A percentile compares a stretch with the other conserved stretches of the same genome.
phyloP scores from a whole-genome alignment of 2,888 invertebrate species.

The Lithophane ornitopus region DNA sequence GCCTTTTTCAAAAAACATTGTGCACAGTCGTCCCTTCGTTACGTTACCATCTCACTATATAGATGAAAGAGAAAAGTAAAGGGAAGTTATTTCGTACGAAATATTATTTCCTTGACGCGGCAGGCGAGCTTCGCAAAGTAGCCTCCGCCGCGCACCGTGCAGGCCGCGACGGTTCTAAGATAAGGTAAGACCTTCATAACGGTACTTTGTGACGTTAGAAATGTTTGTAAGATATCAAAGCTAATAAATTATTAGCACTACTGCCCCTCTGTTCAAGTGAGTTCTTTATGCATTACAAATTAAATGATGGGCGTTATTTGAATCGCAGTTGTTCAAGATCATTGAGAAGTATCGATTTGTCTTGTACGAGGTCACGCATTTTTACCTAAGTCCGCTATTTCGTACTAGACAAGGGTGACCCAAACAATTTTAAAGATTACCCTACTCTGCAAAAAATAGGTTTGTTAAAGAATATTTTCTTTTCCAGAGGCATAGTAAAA shows the following conservation, averaged over 20 bases:
- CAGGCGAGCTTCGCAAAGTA: conserved; percentile 49
- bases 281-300: conserved; percentile 35
- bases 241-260: conserved; percentile 41
- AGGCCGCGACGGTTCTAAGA: conserved; percentile 30
- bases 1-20: conserved; percentile 39
- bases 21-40: conserved; percentile 37
- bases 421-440: conserved; percentile 45
- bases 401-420: conserved; percentile 36
- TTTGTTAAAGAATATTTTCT: conserved; percentile 29
- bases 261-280: conserved; percentile 8
- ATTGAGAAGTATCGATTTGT: conserved; percentile 54
- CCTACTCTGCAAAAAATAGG: conserved; percentile 36
- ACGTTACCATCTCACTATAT: conserved; percentile 35
- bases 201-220: conserved; percentile 43
- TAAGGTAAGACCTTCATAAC: conserved; percentile 49
- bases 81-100: conserved; percentile 54
- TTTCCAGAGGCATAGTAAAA: conserved; percentile 28
- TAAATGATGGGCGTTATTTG: conserved; percentile 39
- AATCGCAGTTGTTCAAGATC: conserved; percentile 24
- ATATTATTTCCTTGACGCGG: conserved; percentile 55
- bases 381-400: conserved; percentile 46
- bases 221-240: conserved; percentile 44
- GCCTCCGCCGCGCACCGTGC: conserved; percentile 21
- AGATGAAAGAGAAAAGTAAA: conserved; percentile 47
- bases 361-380: conserved; percentile 51